Evolutionary conservation across 2,888 invertebrate species (phyloP), one percentile per base, ranked within the genome.

Genomic region (Lissocephala sabroskyi): DNA sequence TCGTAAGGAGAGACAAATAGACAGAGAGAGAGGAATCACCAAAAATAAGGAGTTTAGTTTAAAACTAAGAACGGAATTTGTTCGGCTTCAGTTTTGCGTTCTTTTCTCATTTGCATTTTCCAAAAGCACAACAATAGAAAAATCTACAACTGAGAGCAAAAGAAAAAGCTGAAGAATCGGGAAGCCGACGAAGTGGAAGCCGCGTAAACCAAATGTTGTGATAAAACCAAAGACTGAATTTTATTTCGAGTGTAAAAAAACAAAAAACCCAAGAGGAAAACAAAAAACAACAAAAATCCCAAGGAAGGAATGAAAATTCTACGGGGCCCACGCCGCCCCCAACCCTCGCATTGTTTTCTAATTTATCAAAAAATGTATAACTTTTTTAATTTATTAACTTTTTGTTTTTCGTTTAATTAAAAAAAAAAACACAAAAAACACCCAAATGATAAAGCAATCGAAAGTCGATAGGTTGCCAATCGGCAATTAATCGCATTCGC

Each of bases 221-320:
- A 84, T 84, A 84, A 82, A 82, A 82, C 84, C 84, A 84, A 84
- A 84, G 84, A 84, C 84, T 84, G 84, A 84, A 84, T 83, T n/a
- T 81, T 79, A 71, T 79, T 81, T 81, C 74, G 71, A 76, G 76
- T 71, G 78, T 71, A 74, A 66, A 74, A 73, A 41, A 46, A 41
- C 11, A 41, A 45, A 32, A 36, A 41, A 29, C 11, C 39, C 6
- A 23, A 49, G 41, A 41, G 29, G 28, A 14, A 54, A 42, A 19
- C 42, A 43, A 44, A 49, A 35, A 32, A 10, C 16, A 35, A 29
- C 32, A 7, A 35, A 33, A 10, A 26, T 11, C 26, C 11, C 1
- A 35, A 19, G 30, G 19, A 33, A 47, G 39, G 11, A 50, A 29
- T 16, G 10, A 16, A 41, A 33, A 11, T 9, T 30, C 36, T 14